Evolutionary conservation across 2,888 invertebrate genomes (phyloP).

Genomic region (Dioctria rufipes): DNA sequence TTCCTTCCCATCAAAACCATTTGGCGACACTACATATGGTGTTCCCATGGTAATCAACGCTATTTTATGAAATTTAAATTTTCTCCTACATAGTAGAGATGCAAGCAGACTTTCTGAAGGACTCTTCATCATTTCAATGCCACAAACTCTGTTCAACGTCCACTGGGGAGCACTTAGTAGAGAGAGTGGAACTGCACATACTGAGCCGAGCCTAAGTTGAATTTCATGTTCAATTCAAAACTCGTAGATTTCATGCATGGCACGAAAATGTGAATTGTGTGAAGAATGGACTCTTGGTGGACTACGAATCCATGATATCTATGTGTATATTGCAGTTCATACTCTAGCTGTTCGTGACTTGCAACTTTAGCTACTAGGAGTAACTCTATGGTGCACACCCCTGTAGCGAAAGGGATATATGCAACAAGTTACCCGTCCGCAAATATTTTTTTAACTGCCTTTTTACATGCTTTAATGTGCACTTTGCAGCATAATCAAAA

Average conservation of each 20-base stretch:
- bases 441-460: conserved; percentile 10
- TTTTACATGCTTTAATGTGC: conserved; percentile 27
- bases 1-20: too few species aligned
- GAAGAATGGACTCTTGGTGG: background rate
- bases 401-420: background rate
- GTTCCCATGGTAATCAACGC: too few species aligned
- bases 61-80: background rate
- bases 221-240: background rate
- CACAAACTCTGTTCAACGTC: background rate
- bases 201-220: background rate
- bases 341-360: background rate
- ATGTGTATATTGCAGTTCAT: background rate
- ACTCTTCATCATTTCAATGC: background rate
- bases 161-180: background rate
- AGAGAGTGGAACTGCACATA: background rate
- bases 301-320: background rate
- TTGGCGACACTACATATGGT: too few species aligned
- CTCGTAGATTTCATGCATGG: conserved; percentile 10
- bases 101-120: background rate
- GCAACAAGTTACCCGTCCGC: conserved; percentile 22
- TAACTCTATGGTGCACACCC: background rate
- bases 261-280: background rate
- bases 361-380: background rate
- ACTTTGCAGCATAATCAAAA: conserved; percentile 34
- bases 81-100: background rate